Evolutionary conservation across 2,113 vertebrate genomes (phyloP).

Genomic region (Protobothrops flavoviridis): DNA sequence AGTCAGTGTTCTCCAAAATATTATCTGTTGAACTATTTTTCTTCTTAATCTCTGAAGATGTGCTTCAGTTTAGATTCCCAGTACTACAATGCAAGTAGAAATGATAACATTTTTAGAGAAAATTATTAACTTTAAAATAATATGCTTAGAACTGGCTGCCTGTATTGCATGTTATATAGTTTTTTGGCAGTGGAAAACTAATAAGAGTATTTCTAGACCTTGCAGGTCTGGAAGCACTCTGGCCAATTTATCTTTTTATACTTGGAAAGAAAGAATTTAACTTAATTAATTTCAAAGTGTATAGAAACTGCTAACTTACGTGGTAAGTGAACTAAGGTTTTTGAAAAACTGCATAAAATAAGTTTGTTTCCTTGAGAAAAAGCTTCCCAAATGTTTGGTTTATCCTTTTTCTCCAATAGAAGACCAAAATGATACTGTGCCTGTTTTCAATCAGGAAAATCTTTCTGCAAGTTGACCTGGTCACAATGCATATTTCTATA

Average conservation of each 20-base stretch:
- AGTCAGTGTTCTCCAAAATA: not conserved
- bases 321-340: not conserved
- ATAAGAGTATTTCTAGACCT: not conserved
- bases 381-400: not conserved
- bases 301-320: not conserved
- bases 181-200: not conserved
- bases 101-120: not conserved
- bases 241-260: not conserved
- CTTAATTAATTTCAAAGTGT: not conserved
- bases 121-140: not conserved
- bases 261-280: not conserved
- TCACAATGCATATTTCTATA: not conserved
- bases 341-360: not conserved
- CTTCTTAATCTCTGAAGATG: not conserved
- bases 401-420: not conserved
- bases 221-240: not conserved
- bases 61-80: not conserved
- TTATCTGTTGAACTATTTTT: not conserved
- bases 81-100: not conserved
- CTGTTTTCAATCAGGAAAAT: not conserved
- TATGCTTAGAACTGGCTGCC: not conserved
- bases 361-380: not conserved
- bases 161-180: not conserved
- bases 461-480: no score
- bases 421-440: not conserved